Conservation (phyloP, 2,113 vertebrate genomes). For the Merops nubicus region DNA sequence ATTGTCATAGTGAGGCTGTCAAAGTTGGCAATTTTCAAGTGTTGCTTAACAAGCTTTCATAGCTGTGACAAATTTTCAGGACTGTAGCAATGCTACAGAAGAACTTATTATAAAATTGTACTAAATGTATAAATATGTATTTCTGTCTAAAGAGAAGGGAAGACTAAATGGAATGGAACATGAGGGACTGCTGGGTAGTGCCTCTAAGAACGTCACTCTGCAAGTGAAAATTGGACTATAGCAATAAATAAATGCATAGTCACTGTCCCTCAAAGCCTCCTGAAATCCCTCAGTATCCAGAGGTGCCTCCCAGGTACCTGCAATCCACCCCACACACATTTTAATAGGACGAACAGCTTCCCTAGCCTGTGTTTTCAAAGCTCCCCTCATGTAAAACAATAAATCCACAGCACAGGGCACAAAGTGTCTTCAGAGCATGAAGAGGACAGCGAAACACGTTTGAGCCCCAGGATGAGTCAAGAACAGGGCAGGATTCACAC, state of each 20-base stretch:
- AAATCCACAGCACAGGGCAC: background rate
- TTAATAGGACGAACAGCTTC: background rate
- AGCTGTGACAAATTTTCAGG: background rate
- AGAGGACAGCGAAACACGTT: background rate
- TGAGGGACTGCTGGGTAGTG: background rate
- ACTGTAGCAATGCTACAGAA: background rate
- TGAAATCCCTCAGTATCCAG: background rate
- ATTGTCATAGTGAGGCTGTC: background rate
- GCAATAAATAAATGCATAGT: background rate
- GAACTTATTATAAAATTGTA: background rate
- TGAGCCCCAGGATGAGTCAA: background rate
- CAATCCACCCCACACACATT: background rate
- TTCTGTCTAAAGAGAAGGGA: background rate
- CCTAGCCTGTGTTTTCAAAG: background rate
- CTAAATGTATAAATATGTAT: background rate
- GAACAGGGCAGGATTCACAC: background rate
- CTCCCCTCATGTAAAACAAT: background rate
- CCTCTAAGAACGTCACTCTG: background rate
- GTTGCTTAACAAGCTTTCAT: background rate
- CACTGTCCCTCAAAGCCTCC: background rate
- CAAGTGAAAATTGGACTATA: background rate
- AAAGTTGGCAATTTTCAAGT: background rate
- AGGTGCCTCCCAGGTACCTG: background rate
- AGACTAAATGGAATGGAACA: background rate
- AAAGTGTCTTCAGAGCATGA: rapidly evolving